Percentiles rank a stretch among this genome's conserved stretches.
Conservation (phyloP, 2,113 vertebrate genomes). For the Forbesichthys agassizii region DNA sequence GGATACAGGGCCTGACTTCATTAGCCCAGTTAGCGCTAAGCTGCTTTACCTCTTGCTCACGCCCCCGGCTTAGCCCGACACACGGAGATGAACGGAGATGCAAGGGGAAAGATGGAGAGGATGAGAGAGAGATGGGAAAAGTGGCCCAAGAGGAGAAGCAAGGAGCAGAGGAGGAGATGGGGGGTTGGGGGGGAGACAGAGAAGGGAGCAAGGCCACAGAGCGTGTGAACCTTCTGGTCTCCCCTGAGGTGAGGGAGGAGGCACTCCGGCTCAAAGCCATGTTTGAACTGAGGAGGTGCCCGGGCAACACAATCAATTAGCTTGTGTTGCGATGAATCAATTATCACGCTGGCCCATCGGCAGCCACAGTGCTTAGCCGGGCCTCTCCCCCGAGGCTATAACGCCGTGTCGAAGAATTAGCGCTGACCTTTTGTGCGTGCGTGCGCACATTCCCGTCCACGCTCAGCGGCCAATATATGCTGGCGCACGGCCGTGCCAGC, state of each 20-base stretch:
- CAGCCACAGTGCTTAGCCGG: constrained; percentile 48
- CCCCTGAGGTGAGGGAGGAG: constrained; percentile 22
- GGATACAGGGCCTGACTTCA: constrained; percentile 68
- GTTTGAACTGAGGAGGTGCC: constrained; percentile 60
- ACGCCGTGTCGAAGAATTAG: constrained; percentile 41
- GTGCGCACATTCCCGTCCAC: constrained; percentile 11
- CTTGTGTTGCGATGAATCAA: constrained; percentile 60
- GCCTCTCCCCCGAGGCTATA: constrained; percentile 26
- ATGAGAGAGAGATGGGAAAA: constrained; percentile 21
- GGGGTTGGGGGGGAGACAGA: constrained; percentile 4
- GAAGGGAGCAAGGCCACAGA: constrained; percentile 20
- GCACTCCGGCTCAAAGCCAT: constrained; percentile 39
- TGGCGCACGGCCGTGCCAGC: constrained; percentile 27
- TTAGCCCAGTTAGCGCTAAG: constrained; percentile 71
- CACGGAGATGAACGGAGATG: constrained; percentile 43
- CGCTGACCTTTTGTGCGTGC: constrained; percentile 44
- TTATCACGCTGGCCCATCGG: constrained; percentile 39
- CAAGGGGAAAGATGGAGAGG: constrained; percentile 1
- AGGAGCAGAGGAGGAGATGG: constrained; percentile 22
- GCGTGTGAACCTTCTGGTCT: constrained; percentile 63
- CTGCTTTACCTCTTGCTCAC: constrained; percentile 64
- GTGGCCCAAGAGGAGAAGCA: constrained; percentile 26
- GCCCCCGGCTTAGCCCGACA: constrained; percentile 59
- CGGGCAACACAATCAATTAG: constrained; percentile 65
- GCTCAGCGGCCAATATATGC: constrained; percentile 29